These are phyloP conservation scores for Microctonus aethiopoides DNA, from an alignment of 2,888 invertebrate species.

Conservation along the genomic window DNA sequence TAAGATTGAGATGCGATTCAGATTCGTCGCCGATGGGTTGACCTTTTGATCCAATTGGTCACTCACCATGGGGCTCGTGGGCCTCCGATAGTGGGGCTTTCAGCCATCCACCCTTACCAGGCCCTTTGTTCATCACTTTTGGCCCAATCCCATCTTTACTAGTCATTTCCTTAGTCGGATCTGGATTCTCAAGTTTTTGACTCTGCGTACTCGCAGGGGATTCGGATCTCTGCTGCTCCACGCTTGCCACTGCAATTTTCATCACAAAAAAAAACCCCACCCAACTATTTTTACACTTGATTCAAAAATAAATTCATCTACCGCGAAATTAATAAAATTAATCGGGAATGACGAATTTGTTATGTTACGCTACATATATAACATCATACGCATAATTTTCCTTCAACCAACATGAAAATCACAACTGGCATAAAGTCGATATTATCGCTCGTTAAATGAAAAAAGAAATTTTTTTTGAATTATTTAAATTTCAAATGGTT, in stretches of 20 bases:
- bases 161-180: conserved; percentile 65
- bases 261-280: conserved; percentile 52
- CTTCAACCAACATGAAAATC: background rate
- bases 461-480: background rate
- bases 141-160: conserved; percentile 65
- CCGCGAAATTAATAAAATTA: background rate
- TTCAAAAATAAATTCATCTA: conserved; percentile 8
- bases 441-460: background rate
- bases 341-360: background rate
- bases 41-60: conserved; percentile 43
- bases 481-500: background rate
- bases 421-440: background rate
- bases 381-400: background rate
- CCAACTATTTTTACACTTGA: conserved; percentile 47
- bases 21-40: conserved; percentile 42
- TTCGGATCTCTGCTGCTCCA: conserved; percentile 66
- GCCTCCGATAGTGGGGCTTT: conserved; percentile 65
- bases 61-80: conserved; percentile 67
- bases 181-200: conserved; percentile 64
- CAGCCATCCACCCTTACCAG: conserved; percentile 65
- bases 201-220: conserved; percentile 64
- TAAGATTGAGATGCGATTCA: conserved; percentile 31
- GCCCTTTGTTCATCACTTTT: conserved; percentile 65
- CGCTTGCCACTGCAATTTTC: conserved; percentile 66
- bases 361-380: background rate